Base-by-base conservation (phyloP, 2,113 vertebrate species). In the Euleptes europaea region DNA sequence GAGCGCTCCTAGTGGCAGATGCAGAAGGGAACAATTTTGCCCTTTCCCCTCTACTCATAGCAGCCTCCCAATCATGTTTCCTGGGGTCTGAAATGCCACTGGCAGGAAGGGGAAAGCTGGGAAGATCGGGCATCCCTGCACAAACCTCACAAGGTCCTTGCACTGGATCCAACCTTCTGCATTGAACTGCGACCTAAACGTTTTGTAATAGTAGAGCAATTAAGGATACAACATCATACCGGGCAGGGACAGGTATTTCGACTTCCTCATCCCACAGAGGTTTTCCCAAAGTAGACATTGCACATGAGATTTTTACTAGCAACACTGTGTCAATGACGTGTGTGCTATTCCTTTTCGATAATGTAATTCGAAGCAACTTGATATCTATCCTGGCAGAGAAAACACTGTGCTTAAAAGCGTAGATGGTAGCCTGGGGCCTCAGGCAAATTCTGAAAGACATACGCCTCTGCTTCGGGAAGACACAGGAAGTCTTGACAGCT, bases 371-470 rank as follows among this genome's bases (percentile, higher is more conserved):
- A 63, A 77, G 28, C 15, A 72, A 47, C 19, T 33, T 7, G 84
- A 84, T 65, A 57, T 31, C 19, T 57, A 49, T 31, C 19, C 17
- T 28, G 42, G 86, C 88, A 65, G 76, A 71, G 49, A 33, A 23
- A 69, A 79, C n/a, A 40, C 7, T 84, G 51, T 70, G 69, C 3
- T 0, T 19, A 87, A 49, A 73, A 54, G 73, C 47, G 26, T 21
- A 63, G 42, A 26, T 63, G 75, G 66, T 49, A 78, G 40, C 80
- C 1, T 5, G 19, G 15, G 75, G 63, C 88, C 51, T 17, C 31
- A n/a, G 84, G 78, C 44, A 89, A 73, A 74, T 84, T 82, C 66
- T 85, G 84, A 4, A 12, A 60, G 49, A 42, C 26, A 70, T 83
- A 85, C 40, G 57, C 47, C 51, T 35, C 84, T 75, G 67, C 66